Evolutionary conservation across 2,888 invertebrate genomes (phyloP), one percentile per base, ranked within the genome.

Genomic region (Megastigmus dorsalis): DNA sequence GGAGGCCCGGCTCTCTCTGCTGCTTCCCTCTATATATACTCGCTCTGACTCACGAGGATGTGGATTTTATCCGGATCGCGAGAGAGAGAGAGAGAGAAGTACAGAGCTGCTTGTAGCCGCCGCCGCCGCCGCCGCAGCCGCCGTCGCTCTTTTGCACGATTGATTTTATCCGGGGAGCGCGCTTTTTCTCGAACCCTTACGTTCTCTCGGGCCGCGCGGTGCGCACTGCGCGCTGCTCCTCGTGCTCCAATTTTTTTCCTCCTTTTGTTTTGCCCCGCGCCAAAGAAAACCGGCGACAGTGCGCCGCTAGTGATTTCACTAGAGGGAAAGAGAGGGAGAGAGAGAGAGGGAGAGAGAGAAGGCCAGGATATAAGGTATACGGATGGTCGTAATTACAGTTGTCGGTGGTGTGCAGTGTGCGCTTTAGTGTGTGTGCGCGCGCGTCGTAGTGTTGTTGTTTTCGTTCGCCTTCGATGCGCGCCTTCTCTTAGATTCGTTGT

Each of bases 1-100:
- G n/a, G n/a, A n/a, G n/a, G n/a, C n/a, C n/a, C n/a, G n/a, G n/a
- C n/a, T n/a, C n/a, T 15, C 57, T 9, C 36, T 9, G 54, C 20
- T 13, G 13, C 50, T 6, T 6, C 3, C 26, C 43, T 54, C 77
- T 74, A 71, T 63, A 74, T 28, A 23, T 23, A n/a, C 36, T 59
- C 38, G n/a, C 60, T 20, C 62, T n/a, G 69, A 26, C 38, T 9
- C 76, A 62, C 78, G 78, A 76, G 77, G 77, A 80, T 78, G 79
- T 78, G 77, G 77, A 79, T 80, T 80, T 79, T 77, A 66, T 77
- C 77, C 77, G 68, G 77, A 74, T 72, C 60, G 73, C 60, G 65
- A 30, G 36, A 60, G 59, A 45, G 41, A 38, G 45, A 38, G 36
- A 13, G 52, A 41, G 33, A 54, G 7, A n/a, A n/a, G n/a, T n/a